These are phyloP conservation scores for Premnoplex brunnescens DNA, from an alignment of 2,797 vertebrate species.

Conservation along the genomic window DNA sequence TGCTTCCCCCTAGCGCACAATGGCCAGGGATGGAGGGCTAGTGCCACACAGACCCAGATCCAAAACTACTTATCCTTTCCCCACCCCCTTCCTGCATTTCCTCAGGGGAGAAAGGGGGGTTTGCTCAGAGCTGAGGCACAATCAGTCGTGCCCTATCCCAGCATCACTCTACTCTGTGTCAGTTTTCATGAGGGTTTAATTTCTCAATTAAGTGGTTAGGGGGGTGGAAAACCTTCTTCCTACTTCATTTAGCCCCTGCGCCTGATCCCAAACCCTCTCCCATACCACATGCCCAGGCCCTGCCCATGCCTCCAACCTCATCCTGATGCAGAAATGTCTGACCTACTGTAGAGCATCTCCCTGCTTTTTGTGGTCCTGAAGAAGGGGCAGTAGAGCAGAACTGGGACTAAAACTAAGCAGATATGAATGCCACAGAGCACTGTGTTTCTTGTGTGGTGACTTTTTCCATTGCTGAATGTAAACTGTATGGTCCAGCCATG, in stretches of 20 bases:
- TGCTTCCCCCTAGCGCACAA: neutral
- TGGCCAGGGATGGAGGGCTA: neutral
- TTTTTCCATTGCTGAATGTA: neutral
- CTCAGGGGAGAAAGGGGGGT: rapidly evolving
- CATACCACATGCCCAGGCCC: rapidly evolving
- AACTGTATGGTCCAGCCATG: rapidly evolving
- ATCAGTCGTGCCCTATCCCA: neutral
- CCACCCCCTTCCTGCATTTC: neutral
- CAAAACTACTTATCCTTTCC: neutral
- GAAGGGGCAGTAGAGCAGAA: neutral
- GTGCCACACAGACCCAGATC: neutral
- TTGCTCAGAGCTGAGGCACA: neutral
- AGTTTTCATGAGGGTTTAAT: neutral
- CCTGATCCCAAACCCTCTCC: neutral
- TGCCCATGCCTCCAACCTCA: neutral
- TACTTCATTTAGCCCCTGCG: neutral
- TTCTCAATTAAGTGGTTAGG: neutral
- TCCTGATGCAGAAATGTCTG: neutral
- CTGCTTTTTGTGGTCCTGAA: neutral
- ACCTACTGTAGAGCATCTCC: neutral
- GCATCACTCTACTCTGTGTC: neutral
- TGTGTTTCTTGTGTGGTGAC: neutral
- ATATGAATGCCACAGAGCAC: neutral
- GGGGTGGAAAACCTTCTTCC: neutral
- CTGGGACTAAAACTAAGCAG: neutral